A percentile compares a stretch with the other conserved stretches of the same genome.
Evolutionary conservation across 2,797 vertebrate genomes (phyloP).

Genomic region (Chelmon rostratus): DNA sequence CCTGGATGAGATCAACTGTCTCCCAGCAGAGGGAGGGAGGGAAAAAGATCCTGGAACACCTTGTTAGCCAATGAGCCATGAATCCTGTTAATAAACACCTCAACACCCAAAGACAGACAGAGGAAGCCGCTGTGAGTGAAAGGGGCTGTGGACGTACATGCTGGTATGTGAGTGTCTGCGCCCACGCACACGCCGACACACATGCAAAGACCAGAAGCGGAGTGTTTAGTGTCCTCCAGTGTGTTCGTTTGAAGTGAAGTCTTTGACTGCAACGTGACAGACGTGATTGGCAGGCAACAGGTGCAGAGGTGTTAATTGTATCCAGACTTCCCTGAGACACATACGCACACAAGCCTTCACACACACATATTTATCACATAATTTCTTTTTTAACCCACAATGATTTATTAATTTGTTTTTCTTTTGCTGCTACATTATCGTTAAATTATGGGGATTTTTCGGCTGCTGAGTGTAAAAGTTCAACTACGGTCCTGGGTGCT

Average conservation of each 20-base stretch:
- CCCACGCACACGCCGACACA: background rate
- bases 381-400: background rate
- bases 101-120: constrained; percentile 31
- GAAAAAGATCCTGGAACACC: constrained; percentile 19
- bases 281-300: constrained; percentile 59
- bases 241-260: constrained; percentile 57
- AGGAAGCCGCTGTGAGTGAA: constrained; percentile 17
- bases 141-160: constrained; percentile 6
- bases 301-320: constrained; percentile 57
- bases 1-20: constrained; percentile 57
- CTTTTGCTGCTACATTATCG: background rate
- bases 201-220: constrained; percentile 27
- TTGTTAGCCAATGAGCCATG: constrained; percentile 36
- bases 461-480: background rate
- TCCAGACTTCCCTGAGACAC: constrained; percentile 49
- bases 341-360: constrained; percentile 12
- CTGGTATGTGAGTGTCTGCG: background rate
- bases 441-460: background rate
- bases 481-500: background rate
- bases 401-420: background rate
- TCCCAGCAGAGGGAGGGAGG: constrained; percentile 18
- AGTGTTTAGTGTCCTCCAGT: constrained; percentile 44
- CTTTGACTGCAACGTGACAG: constrained; percentile 38
- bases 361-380: background rate
- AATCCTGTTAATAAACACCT: constrained; percentile 64